Evolutionary conservation across 2,113 vertebrate genomes (phyloP), one percentile per base, ranked within the genome.

Genomic region (Solea solea): DNA sequence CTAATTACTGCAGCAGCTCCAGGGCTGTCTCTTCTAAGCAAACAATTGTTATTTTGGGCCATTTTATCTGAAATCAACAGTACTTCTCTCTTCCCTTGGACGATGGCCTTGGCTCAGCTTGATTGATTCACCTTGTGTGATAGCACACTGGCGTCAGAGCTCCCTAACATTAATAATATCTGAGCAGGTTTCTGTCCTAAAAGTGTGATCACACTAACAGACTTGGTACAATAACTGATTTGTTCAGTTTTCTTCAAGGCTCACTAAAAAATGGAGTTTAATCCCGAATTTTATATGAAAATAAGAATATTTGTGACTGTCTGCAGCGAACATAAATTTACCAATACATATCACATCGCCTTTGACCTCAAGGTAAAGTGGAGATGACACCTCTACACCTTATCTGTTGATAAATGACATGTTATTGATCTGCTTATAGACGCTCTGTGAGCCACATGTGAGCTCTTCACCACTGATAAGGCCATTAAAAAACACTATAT

Each of bases 401-500:
- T 68, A 80, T 76, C 72, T 51, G 67, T 53, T 79, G 73, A 85
- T 74, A 75, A 80, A 84, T 77, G 9, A 58, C 75, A 58, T 7
- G 52, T 16, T 78, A 89, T 88, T 75, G 80, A 92, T 90, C 77
- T 25, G 21, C 10, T 1, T 10, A 15, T 34, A 34, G 73, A 58
- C 64, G 69, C 61, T 68, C 52, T 69, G 67, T 27, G 15, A 52
- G 58, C 34, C 64, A 80, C 59, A 69, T 72, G 66, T n/a, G 46
- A 78, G 57, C 46, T 59, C 68, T 71, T 14, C 10, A 40, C 71
- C 71, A 72, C 76, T 25, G 69, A 78, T 78, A 74, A 72, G 70
- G 74, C 66, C 44, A 81, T 81, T 76, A 86, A 84, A 88, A 88
- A 74, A 60, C 82, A 79, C 64, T 76, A 45, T 25, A 83, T 78